phyloP scores from a whole-genome alignment of 2,797 vertebrate species.

The Gallinago nigripennis region DNA sequence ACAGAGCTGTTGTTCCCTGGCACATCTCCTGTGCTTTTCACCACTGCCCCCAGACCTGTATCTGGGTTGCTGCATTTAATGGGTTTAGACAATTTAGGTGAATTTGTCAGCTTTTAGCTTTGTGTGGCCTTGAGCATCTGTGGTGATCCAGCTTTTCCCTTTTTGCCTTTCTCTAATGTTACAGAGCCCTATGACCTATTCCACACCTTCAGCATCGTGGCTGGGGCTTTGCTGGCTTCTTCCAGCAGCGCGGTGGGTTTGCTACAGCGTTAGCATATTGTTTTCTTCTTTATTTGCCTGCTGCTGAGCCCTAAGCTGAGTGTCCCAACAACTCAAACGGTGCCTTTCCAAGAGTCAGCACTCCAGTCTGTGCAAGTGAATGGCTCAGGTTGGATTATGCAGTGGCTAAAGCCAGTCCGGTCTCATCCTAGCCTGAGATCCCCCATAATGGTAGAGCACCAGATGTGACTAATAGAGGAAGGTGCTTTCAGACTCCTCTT shows the following conservation, averaged over 20 bases:
- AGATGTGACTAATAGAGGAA: background rate
- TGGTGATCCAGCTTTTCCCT: background rate
- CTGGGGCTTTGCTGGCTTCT: background rate
- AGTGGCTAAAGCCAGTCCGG: background rate
- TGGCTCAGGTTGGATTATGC: background rate
- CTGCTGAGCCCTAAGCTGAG: background rate
- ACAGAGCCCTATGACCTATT: background rate
- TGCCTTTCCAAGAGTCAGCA: background rate
- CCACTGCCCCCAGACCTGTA: background rate
- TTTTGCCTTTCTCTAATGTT: background rate
- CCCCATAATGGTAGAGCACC: background rate
- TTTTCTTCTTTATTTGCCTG: background rate
- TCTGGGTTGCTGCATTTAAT: background rate
- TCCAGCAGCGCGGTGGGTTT: background rate
- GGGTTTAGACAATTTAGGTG: background rate
- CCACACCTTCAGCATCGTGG: background rate
- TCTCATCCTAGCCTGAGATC: background rate
- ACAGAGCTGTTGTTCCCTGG: background rate
- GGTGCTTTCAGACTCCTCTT: background rate
- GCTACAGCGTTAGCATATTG: background rate
- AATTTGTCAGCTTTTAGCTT: background rate
- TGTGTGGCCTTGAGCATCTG: background rate
- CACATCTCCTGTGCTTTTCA: rapidly evolving
- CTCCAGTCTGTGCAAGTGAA: background rate
- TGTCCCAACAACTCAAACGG: background rate